Percentiles rank a stretch among this genome's conserved stretches.
phyloP scores from a whole-genome alignment of 2,797 vertebrate species.

The Anolis apletophallus region DNA sequence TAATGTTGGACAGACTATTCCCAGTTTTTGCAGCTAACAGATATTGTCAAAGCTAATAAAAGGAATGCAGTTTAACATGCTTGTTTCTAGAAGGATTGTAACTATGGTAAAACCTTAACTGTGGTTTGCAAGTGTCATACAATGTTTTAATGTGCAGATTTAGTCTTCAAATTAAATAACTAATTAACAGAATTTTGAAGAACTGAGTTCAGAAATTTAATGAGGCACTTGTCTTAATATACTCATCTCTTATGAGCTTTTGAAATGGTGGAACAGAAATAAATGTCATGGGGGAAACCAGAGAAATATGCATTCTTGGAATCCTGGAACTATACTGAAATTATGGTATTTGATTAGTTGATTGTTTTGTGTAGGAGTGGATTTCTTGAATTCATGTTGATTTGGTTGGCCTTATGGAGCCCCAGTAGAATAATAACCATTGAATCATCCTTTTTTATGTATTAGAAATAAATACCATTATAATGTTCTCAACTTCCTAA shows the following conservation, averaged over 20 bases:
- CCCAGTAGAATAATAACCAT: not conserved
- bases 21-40: too few species aligned
- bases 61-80: too few species aligned
- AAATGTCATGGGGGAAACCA: slow-evolving; percentile 26
- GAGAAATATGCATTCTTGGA: slow-evolving; percentile 39
- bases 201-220: slow-evolving; percentile 62
- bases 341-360: not conserved
- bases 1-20: too few species aligned
- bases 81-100: too few species aligned
- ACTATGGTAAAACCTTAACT: slow-evolving; percentile 41
- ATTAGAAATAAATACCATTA: not conserved
- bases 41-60: too few species aligned
- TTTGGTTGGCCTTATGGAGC: not conserved
- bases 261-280: slow-evolving; percentile 49
- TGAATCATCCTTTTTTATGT: not conserved
- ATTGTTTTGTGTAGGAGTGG: not conserved
- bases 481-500: not conserved
- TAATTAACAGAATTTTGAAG: slow-evolving; percentile 57
- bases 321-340: not conserved
- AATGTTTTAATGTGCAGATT: slow-evolving; percentile 54
- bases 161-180: slow-evolving; percentile 62
- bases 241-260: slow-evolving; percentile 45
- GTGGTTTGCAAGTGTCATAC: slow-evolving; percentile 58
- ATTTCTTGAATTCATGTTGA: not conserved
- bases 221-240: slow-evolving; percentile 45